Evolutionary conservation across 2,113 vertebrate species (phyloP).

Genomic region (Nasalis larvatus): DNA sequence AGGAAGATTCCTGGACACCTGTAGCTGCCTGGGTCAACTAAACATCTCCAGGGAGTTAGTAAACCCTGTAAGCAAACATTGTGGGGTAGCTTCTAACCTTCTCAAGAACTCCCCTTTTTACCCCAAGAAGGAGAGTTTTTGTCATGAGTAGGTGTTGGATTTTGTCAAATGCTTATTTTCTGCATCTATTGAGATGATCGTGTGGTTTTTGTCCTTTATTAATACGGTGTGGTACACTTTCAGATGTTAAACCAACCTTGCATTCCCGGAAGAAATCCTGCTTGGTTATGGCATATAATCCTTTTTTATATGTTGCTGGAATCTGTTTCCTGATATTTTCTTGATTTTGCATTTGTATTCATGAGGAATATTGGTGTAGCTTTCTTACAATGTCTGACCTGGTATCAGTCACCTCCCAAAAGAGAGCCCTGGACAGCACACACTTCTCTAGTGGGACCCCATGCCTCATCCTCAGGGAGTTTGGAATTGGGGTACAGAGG

Average conservation of each 20-base stretch:
- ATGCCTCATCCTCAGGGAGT: neutral
- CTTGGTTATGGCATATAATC: neutral
- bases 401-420: neutral
- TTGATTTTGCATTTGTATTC: neutral
- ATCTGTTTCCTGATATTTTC: neutral
- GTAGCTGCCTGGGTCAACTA: neutral
- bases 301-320: neutral
- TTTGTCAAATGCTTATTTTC: neutral
- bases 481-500: neutral
- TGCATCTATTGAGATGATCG: neutral
- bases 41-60: no score
- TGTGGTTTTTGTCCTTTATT: neutral
- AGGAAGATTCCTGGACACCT: neutral
- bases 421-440: neutral
- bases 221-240: neutral
- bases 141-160: neutral
- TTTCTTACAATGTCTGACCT: neutral
- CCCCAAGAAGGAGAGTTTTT: neutral
- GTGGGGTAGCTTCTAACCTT: neutral
- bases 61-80: neutral
- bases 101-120: no score
- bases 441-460: neutral
- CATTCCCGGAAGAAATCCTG: neutral
- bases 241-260: conserved; percentile 2
- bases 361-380: neutral